Percentiles rank a stretch among this genome's conserved stretches.
phyloP scores from a whole-genome alignment of 2,888 invertebrate genomes.

The Cheilosia scutellata region DNA sequence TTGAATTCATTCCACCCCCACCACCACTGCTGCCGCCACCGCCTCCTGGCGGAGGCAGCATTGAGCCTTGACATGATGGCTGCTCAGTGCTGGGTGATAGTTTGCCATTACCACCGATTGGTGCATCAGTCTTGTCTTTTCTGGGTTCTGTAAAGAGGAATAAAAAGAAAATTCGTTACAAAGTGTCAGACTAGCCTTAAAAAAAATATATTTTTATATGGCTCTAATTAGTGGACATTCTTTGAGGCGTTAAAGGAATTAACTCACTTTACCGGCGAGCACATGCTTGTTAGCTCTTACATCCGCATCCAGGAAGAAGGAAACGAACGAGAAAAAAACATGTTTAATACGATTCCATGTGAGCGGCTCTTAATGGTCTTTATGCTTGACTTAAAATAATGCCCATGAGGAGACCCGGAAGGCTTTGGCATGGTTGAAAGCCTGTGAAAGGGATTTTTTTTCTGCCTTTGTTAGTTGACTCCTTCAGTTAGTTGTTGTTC shows the following conservation, averaged over 20 bases:
- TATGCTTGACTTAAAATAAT: slow-evolving; percentile 46
- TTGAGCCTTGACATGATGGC: slow-evolving; percentile 83
- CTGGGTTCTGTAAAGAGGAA: slow-evolving; percentile 92
- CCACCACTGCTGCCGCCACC: slow-evolving; percentile 81
- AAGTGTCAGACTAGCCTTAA: not conserved
- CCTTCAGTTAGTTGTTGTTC: slow-evolving; percentile 12
- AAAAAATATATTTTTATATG: not conserved
- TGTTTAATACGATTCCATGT: slow-evolving; percentile 39
- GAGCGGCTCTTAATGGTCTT: slow-evolving; percentile 41
- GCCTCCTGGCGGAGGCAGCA: slow-evolving; percentile 84
- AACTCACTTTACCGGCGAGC: not conserved
- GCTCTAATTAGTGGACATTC: slow-evolving; percentile 32
- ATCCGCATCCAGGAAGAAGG: not conserved
- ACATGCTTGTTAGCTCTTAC: too few species aligned
- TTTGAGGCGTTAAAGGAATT: slow-evolving; percentile 28
- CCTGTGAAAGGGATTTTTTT: slow-evolving; percentile 19
- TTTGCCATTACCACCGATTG: slow-evolving; percentile 86
- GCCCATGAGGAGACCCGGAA: slow-evolving; percentile 14
- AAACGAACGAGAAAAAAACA: not conserved
- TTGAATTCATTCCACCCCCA: slow-evolving; percentile 74
- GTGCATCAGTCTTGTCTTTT: slow-evolving; percentile 94
- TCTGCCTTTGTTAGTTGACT: not conserved
- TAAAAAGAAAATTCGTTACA: slow-evolving; percentile 69
- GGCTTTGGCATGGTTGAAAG: slow-evolving; percentile 24
- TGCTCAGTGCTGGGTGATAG: slow-evolving; percentile 87